Conservation (phyloP, 1,140 invertebrate genomes). For the Achroia grisella region DNA sequence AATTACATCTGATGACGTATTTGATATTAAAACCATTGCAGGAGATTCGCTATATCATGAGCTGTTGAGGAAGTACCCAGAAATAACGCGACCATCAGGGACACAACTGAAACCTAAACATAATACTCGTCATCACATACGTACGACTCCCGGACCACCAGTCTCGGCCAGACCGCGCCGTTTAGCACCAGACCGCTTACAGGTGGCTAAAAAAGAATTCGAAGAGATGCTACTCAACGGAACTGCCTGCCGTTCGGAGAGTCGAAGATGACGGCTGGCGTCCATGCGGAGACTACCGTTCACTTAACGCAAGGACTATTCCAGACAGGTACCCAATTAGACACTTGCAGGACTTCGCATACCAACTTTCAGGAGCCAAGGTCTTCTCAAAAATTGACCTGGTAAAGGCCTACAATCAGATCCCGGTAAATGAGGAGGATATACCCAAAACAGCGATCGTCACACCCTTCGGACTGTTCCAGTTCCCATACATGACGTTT, state of each 20-base stretch:
- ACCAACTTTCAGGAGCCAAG: constrained; percentile 11
- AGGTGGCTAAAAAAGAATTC: constrained; percentile 24
- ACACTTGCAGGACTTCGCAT: constrained; percentile 6
- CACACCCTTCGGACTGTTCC: too few relatives aligned
- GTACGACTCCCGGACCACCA: background rate
- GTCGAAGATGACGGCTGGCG: constrained; percentile 48
- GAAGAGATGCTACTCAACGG: background rate
- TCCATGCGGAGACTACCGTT: constrained; percentile 66
- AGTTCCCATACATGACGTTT: constrained; percentile 2
- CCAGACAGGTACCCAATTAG: too few relatives aligned
- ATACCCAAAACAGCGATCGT: constrained; percentile 16
- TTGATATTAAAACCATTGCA: background rate
- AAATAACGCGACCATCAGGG: background rate
- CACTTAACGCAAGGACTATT: constrained; percentile 43
- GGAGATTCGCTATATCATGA: background rate
- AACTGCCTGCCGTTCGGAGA: too few relatives aligned
- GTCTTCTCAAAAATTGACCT: constrained; percentile 61
- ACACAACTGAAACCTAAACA: background rate
- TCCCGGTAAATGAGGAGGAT: too few relatives aligned
- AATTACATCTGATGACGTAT: background rate
- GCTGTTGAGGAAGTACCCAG: background rate
- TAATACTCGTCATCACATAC: background rate
- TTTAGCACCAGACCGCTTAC: background rate
- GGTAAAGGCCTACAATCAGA: too few relatives aligned
- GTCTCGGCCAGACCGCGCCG: background rate